Conservation (phyloP, 2,888 invertebrate genomes). For the Andrena trimmerana region DNA sequence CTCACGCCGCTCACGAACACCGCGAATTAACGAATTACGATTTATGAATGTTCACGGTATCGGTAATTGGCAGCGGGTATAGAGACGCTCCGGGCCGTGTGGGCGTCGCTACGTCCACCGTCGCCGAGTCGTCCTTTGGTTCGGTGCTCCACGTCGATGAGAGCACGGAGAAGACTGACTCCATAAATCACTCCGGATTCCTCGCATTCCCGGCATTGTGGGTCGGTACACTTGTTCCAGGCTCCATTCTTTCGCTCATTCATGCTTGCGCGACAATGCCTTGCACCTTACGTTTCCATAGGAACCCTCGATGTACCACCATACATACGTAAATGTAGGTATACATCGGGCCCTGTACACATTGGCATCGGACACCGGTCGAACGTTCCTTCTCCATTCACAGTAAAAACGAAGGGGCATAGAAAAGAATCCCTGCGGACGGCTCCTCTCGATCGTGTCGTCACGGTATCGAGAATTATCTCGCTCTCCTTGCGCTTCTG, state of each 20-base stretch:
- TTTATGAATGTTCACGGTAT: constrained; percentile 72
- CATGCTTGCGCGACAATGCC: constrained; percentile 80
- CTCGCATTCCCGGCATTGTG: constrained; percentile 76
- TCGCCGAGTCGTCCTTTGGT: constrained; percentile 30
- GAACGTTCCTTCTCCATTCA: constrained; percentile 68
- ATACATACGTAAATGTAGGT: constrained; percentile 34
- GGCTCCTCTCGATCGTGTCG: constrained; percentile 64
- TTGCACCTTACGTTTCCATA: constrained; percentile 81
- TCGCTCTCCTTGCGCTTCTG: constrained; percentile 61
- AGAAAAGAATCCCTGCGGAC: constrained; percentile 50
- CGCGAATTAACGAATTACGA: constrained; percentile 75
- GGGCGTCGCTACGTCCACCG: constrained; percentile 53
- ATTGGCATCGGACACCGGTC: constrained; percentile 47
- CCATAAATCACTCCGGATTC: constrained; percentile 80
- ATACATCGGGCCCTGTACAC: constrained; percentile 24
- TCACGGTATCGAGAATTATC: constrained; percentile 77
- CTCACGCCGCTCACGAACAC: constrained; percentile 49
- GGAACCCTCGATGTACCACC: constrained; percentile 52
- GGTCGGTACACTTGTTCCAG: constrained; percentile 82
- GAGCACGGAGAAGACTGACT: constrained; percentile 59
- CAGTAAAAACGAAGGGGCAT: constrained; percentile 49
- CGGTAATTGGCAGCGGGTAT: constrained; percentile 71
- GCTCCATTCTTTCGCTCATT: constrained; percentile 79
- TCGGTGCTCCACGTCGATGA: constrained; percentile 50
- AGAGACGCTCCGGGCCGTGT: constrained; percentile 57